phyloP scores from a whole-genome alignment of 2,113 vertebrate species.

The Aepyceros melampus region DNA sequence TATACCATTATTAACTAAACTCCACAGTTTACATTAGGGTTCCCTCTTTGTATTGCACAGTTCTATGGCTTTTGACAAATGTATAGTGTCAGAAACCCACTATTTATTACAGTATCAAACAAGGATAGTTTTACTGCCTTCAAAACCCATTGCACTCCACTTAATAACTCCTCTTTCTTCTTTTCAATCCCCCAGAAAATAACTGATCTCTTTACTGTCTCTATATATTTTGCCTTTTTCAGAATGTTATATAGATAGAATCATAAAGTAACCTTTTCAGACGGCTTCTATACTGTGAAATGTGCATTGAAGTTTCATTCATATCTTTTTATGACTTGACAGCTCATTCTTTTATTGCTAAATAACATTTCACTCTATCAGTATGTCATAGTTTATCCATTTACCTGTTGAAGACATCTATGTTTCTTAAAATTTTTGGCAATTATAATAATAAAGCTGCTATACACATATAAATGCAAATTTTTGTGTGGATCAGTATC shows the following conservation, averaged over 20 bases:
- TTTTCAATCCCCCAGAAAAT: background rate
- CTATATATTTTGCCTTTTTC: background rate
- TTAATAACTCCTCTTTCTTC: background rate
- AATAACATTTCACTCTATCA: background rate
- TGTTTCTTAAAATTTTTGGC: background rate
- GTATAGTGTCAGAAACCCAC: background rate
- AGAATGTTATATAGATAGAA: background rate
- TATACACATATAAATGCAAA: background rate
- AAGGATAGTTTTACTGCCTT: background rate
- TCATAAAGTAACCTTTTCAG: background rate
- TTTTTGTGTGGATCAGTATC: background rate
- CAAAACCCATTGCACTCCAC: background rate
- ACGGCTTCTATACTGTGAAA: background rate
- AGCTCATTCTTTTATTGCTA: background rate
- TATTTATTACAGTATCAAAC: background rate
- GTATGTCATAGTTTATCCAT: background rate
- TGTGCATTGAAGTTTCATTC: background rate
- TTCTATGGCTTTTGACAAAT: background rate
- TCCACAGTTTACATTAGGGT: background rate
- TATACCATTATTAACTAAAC: background rate
- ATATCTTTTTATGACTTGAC: background rate
- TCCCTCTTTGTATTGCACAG: background rate
- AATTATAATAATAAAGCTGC: background rate
- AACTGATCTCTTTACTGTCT: background rate
- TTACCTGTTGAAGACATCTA: background rate